A percentile compares a stretch with the other conserved stretches of the same genome.
Conservation (phyloP, 2,113 vertebrate genomes). For the Nymphicus hollandicus region DNA sequence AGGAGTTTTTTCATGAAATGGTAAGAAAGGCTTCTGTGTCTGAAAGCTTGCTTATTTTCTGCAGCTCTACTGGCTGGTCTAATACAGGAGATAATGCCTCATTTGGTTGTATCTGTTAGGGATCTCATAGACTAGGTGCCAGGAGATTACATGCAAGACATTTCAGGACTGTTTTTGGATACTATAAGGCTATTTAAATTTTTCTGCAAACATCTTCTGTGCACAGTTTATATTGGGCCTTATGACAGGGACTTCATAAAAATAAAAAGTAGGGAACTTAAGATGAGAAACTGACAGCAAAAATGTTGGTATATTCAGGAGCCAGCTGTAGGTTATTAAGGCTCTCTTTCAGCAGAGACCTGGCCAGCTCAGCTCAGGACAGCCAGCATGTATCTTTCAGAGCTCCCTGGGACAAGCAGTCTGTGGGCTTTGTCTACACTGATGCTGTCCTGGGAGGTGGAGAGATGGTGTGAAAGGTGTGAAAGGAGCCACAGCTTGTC, state of each 20-base stretch:
- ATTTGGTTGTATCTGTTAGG: background rate
- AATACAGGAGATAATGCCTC: background rate
- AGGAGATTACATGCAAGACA: background rate
- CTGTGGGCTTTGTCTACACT: fast-evolving
- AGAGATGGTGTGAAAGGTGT: background rate
- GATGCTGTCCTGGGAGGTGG: background rate
- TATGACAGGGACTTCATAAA: background rate
- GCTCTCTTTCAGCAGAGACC: background rate
- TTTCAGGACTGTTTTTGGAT: background rate
- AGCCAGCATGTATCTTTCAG: background rate
- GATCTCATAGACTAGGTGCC: background rate
- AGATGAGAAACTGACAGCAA: background rate
- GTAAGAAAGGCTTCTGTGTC: background rate
- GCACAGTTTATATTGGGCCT: background rate
- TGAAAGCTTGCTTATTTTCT: background rate
- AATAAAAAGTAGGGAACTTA: background rate
- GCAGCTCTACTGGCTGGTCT: background rate
- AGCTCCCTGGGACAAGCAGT: background rate
- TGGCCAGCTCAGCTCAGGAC: background rate
- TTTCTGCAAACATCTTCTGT: background rate
- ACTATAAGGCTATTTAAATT: background rate
- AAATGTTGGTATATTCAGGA: background rate
- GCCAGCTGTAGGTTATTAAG: background rate
- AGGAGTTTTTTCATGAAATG: background rate
- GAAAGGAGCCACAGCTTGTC: background rate